These are phyloP conservation scores for Nannospalax galili DNA, from an alignment of 2,113 vertebrate genomes.

Conservation along the genomic window DNA sequence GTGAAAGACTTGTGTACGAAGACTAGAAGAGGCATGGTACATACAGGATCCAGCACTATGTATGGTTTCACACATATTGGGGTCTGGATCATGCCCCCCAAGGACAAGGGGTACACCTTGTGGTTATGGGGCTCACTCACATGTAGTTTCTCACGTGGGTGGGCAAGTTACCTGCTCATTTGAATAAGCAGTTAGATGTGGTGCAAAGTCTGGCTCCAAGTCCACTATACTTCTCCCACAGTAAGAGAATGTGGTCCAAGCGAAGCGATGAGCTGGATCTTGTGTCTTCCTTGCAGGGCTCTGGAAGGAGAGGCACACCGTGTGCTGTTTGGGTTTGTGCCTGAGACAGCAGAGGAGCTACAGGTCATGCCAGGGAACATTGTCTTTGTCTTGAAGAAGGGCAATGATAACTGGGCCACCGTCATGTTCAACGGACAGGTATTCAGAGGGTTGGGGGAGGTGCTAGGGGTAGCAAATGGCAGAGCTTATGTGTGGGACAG, in stretches of 20 bases:
- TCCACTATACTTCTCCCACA: background rate
- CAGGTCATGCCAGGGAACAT: slow-evolving; percentile 95
- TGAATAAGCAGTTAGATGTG: background rate
- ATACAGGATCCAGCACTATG: no score
- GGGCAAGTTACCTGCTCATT: background rate
- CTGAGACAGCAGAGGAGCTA: slow-evolving; percentile 93
- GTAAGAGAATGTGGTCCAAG: background rate
- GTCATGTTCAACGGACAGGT: slow-evolving; percentile 97
- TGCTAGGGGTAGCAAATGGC: background rate
- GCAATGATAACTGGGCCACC: slow-evolving; percentile 95
- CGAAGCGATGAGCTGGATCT: background rate
- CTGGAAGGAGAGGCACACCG: slow-evolving; percentile 93
- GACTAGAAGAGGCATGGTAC: background rate
- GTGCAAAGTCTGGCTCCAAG: background rate
- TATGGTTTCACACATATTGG: background rate
- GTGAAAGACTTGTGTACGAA: background rate
- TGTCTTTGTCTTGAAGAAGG: slow-evolving; percentile 95
- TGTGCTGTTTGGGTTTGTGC: slow-evolving; percentile 93
- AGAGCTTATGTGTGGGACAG: background rate
- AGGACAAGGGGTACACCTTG: background rate
- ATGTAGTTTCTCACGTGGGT: accelerated
- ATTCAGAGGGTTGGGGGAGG: background rate
- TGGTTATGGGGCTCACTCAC: accelerated
- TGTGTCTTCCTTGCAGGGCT: slow-evolving; percentile 84
- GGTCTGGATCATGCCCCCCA: background rate